Conservation (phyloP, 2,888 invertebrate genomes). For the Ephialtes manifestator region DNA sequence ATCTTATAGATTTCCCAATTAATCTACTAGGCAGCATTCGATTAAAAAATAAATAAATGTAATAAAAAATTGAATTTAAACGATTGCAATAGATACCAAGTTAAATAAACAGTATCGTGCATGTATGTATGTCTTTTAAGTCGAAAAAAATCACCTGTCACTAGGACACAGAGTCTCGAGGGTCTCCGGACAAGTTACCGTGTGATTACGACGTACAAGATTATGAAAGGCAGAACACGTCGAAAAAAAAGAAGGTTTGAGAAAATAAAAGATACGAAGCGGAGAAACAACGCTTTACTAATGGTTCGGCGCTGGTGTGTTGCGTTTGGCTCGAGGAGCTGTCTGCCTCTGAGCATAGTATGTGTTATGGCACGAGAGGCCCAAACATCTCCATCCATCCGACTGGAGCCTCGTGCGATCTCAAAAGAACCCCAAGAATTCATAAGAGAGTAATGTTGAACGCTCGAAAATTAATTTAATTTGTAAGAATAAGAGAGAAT, state of each 20-base stretch:
- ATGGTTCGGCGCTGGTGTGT: conserved; percentile 55
- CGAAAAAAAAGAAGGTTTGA: conserved; percentile 15
- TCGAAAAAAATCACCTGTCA: conserved; percentile 54
- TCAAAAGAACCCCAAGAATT: conserved; percentile 78
- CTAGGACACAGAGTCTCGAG: conserved; percentile 45
- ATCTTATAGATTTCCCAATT: too few species aligned
- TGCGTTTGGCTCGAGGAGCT: conserved; percentile 15
- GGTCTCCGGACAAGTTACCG: conserved; percentile 58
- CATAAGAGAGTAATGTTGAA: conserved; percentile 83
- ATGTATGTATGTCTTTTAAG: conserved; percentile 16
- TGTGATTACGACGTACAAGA: conserved; percentile 67
- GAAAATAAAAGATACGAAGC: conserved; percentile 21
- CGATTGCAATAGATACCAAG: background rate
- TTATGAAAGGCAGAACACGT: conserved; percentile 57
- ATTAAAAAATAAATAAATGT: background rate
- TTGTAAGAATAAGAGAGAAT: conserved; percentile 80
- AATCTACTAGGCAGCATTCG: background rate
- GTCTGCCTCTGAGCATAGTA: conserved; percentile 17
- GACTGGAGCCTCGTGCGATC: conserved; percentile 45
- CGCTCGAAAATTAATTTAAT: conserved; percentile 83
- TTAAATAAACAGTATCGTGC: conserved; percentile 36
- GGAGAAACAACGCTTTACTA: conserved; percentile 64
- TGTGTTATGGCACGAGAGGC: conserved; percentile 40
- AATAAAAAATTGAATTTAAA: background rate
- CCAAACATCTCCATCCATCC: conserved; percentile 64